Base-by-base conservation (phyloP, 2,888 invertebrate genomes). In the Platycheirus albimanus region DNA sequence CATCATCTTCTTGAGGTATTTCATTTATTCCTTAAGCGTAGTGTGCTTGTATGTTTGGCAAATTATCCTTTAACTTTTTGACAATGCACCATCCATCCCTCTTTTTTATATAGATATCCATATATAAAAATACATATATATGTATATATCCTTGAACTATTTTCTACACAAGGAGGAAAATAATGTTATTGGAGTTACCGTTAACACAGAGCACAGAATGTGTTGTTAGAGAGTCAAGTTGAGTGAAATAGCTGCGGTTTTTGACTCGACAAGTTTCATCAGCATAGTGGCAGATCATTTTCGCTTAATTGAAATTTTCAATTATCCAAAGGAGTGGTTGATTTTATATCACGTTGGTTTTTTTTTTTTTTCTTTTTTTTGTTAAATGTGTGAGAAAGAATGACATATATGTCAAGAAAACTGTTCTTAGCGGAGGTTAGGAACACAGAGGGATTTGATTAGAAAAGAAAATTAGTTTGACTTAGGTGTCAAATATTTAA, bases 241-340 rank as follows among this genome's bases (percentile, higher is more conserved):
- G 43, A 19, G 47, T 75, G 56, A 54, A 75, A 74, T 58, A 58
- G 74, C 47, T 75, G 74, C 47, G 74, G 79, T 80, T 63, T 41
- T 51, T 58, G 24, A 24, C 2, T 45, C 38, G 64, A 45, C 52
- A 72, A 52, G 49, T 70, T 77, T 61, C 61, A 58, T 43, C n/a
- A 20, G 8, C 15, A 11, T 61, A 28, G 49, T 20, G n/a, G 67
- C n/a, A 45, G 47, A 63, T 70, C 49, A 33, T 43, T 76, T 80
- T 51, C 30, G 56, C 38, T 70, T 76, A 70, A 76, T 75, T 76
- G 80, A 80, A 80, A 76, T 28, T 75, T 64, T 70, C 54, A 69
- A 67, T 67, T 75, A 70, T 75, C 38, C 69, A 30, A 24, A 67
- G 52, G 20, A 54, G 8, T 41, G 10, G 58, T 19, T 38, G 61